Evolutionary conservation across 2,113 vertebrate genomes (phyloP).

Genomic region (Erythrolamprus reginae): DNA sequence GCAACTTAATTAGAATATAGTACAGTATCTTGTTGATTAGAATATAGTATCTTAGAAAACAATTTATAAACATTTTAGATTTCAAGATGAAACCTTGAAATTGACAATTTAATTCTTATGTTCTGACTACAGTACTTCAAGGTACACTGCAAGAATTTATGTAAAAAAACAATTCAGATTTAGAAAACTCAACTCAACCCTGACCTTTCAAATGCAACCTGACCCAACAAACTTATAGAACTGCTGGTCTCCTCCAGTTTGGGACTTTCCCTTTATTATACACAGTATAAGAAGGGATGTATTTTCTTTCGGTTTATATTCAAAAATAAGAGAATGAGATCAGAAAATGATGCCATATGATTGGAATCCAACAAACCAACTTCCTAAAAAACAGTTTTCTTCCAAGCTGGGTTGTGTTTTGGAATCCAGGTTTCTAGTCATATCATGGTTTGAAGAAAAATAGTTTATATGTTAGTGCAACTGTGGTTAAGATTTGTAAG

Average conservation of each 20-base stretch:
- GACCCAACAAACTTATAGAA: background rate
- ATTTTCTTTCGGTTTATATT: background rate
- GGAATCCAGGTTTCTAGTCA: background rate
- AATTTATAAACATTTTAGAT: background rate
- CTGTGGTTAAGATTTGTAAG: background rate
- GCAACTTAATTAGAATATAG: background rate
- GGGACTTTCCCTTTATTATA: background rate
- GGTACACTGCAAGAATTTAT: background rate
- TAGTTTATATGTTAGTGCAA: background rate
- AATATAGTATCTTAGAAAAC: background rate
- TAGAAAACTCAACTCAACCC: background rate
- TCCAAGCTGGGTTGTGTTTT: background rate
- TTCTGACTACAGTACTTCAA: background rate
- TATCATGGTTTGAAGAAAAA: background rate
- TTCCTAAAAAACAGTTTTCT: background rate
- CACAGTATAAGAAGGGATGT: background rate
- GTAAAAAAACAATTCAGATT: background rate
- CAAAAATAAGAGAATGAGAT: background rate
- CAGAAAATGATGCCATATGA: background rate
- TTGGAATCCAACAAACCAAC: background rate
- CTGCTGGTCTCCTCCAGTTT: too few relatives aligned
- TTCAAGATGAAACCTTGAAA: background rate
- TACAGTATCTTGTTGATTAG: background rate
- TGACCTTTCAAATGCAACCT: background rate
- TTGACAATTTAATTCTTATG: background rate